Percentiles rank a stretch among this genome's conserved stretches.
Conservation (phyloP, 2,888 invertebrate genomes). For the Orthosia cruda region DNA sequence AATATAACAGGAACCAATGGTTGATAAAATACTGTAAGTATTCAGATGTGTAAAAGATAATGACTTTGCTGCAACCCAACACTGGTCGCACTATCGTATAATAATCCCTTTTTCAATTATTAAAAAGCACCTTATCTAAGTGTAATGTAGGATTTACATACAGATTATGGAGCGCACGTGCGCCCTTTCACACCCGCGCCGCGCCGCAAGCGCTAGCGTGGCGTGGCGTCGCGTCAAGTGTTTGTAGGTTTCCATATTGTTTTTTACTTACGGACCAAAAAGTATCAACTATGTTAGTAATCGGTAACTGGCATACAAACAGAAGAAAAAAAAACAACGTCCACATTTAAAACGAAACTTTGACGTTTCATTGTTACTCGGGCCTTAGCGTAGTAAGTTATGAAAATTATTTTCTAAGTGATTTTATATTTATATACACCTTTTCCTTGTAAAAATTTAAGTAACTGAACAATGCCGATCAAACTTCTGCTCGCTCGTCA, state of each 20-base stretch:
- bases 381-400: not conserved
- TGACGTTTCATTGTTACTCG: slow-evolving; percentile 18
- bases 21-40: slow-evolving; percentile 31
- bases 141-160: slow-evolving; percentile 88
- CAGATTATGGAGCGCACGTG: slow-evolving; percentile 87
- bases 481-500: slow-evolving; percentile 98
- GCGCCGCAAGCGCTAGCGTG: not conserved
- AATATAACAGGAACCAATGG: slow-evolving; percentile 21
- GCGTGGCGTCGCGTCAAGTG: slow-evolving; percentile 15
- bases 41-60: slow-evolving; percentile 37
- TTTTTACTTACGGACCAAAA: slow-evolving; percentile 34
- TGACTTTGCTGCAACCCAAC: slow-evolving; percentile 16
- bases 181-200: slow-evolving; percentile 64
- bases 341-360: not conserved
- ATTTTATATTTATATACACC: not conserved
- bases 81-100: slow-evolving; percentile 72
- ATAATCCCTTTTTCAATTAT: slow-evolving; percentile 90
- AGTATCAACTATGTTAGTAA: slow-evolving; percentile 28
- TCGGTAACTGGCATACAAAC: slow-evolving; percentile 16
- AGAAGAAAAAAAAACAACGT: slow-evolving; percentile 37
- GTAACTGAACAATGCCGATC: slow-evolving; percentile 94
- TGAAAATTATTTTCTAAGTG: slow-evolving; percentile 5
- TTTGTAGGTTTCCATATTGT: slow-evolving; percentile 8
- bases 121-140: slow-evolving; percentile 89
- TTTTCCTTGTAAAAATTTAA: slow-evolving; percentile 20